Percentiles rank a stretch among this genome's conserved stretches.
phyloP scores from a whole-genome alignment of 2,797 vertebrate species.

The Euthynnus affinis region DNA sequence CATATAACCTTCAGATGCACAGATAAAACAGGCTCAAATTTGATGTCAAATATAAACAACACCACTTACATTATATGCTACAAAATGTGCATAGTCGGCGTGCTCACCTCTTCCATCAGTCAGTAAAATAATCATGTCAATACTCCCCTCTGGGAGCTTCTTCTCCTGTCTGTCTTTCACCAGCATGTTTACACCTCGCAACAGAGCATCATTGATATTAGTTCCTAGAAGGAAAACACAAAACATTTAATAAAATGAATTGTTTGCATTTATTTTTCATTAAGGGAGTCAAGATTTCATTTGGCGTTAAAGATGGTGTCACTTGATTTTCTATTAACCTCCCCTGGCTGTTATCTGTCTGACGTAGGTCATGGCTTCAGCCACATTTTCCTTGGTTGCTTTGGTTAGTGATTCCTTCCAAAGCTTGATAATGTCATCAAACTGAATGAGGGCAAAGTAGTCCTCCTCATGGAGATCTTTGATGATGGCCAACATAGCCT shows the following conservation, averaged over 20 bases:
- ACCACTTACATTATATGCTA: not conserved
- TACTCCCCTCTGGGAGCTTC: slow-evolving; percentile 77
- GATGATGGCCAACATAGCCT: slow-evolving; percentile 89
- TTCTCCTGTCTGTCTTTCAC: slow-evolving; percentile 65
- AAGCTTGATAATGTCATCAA: slow-evolving; percentile 1
- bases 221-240: slow-evolving; percentile 82
- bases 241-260: not conserved
- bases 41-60: not conserved
- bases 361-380: slow-evolving; percentile 75
- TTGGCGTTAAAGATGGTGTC: slow-evolving; percentile 68
- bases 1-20: slow-evolving; percentile 62
- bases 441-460: slow-evolving; percentile 87
- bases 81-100: not conserved
- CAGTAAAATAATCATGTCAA: slow-evolving; percentile 92
- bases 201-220: slow-evolving; percentile 86
- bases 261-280: not conserved
- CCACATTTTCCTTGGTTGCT: slow-evolving; percentile 85
- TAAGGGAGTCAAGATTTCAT: slow-evolving; percentile 59
- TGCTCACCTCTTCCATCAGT: slow-evolving; percentile 92
- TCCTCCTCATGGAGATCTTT: slow-evolving; percentile 86
- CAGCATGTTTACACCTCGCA: slow-evolving; percentile 82
- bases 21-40: not conserved
- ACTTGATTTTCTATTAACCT: slow-evolving; percentile 79
- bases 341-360: slow-evolving; percentile 8
- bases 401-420: slow-evolving; percentile 84